These are phyloP conservation scores for Rhopalosiphum nymphaeae DNA, from an alignment of 2,888 invertebrate genomes.

Conservation along the genomic window DNA sequence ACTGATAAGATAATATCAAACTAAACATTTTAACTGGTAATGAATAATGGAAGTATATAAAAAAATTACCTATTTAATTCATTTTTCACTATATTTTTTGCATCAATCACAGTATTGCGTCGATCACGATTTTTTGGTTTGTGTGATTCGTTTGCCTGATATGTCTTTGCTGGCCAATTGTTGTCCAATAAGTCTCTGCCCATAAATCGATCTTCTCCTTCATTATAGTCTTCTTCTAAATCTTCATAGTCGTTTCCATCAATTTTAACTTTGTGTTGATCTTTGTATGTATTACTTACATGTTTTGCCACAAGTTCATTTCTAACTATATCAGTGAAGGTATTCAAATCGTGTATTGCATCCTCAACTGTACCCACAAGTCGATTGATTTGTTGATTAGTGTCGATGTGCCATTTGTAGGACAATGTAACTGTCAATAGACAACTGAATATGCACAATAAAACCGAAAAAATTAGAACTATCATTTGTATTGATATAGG, in stretches of 20 bases:
- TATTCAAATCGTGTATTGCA: neutral
- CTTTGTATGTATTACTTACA: neutral
- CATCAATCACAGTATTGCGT: conserved; percentile 35
- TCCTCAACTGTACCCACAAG: neutral
- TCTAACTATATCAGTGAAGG: conserved; percentile 4
- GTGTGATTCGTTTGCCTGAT: neutral
- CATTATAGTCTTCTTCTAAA: conserved; percentile 9
- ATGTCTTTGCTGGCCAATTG: neutral
- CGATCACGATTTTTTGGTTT: neutral
- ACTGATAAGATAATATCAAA: neutral
- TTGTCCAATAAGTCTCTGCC: conserved; percentile 36
- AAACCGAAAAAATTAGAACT: neutral
- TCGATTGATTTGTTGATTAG: neutral
- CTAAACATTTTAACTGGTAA: neutral
- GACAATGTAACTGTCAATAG: conserved; percentile 26
- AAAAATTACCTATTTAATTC: conserved; percentile 36
- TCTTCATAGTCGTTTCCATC: neutral
- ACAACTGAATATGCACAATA: conserved; percentile 52
- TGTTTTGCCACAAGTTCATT: conserved; percentile 29
- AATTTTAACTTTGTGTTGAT: conserved; percentile 6
- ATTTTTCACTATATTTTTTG: conserved; percentile 4
- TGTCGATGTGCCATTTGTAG: conserved; percentile 49
- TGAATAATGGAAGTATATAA: neutral
- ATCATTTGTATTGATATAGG: neutral
- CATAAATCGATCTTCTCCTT: conserved; percentile 33